Conservation (phyloP, 2,888 invertebrate species). For the Clunio marinus region DNA sequence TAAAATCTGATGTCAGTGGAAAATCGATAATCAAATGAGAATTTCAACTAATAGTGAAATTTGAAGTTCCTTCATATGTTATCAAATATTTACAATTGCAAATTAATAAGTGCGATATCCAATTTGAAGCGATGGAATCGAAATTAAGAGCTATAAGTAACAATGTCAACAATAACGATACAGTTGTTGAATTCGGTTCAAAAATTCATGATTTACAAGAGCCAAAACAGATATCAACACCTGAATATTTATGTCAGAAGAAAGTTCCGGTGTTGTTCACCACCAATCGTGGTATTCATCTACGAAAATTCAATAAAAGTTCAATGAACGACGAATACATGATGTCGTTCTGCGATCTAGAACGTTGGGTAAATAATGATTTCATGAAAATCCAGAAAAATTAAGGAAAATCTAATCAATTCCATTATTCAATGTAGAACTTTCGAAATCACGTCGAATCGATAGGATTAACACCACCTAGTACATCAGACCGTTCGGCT, state of each 20-base stretch:
- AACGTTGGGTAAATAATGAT: conserved; percentile 29
- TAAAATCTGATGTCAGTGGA: too few relatives aligned
- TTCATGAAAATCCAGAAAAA: too few relatives aligned
- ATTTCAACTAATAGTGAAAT: too few relatives aligned
- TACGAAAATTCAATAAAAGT: conserved; percentile 15
- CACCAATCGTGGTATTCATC: not conserved
- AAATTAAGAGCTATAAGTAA: conserved; percentile 30
- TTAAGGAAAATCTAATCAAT: not conserved
- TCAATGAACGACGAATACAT: not conserved
- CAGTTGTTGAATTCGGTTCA: conserved; percentile 1
- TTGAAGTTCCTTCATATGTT: too few relatives aligned
- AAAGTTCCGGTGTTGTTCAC: conserved; percentile 13
- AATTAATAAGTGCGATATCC: too few relatives aligned
- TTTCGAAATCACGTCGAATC: conserved; percentile 20
- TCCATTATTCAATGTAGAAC: not conserved
- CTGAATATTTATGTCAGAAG: not conserved
- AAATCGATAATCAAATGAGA: too few relatives aligned
- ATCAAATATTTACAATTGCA: too few relatives aligned
- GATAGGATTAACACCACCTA: conserved; percentile 21
- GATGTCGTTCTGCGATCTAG: conserved; percentile 18
- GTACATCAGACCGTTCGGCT: not conserved
- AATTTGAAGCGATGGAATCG: conserved; percentile 20
- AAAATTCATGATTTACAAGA: not conserved
- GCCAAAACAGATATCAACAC: not conserved
- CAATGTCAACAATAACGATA: conserved; percentile 21